Evolutionary conservation across 2,797 vertebrate genomes (phyloP), one percentile per base, ranked within the genome.

Genomic region (Orientallactaga sibirica): DNA sequence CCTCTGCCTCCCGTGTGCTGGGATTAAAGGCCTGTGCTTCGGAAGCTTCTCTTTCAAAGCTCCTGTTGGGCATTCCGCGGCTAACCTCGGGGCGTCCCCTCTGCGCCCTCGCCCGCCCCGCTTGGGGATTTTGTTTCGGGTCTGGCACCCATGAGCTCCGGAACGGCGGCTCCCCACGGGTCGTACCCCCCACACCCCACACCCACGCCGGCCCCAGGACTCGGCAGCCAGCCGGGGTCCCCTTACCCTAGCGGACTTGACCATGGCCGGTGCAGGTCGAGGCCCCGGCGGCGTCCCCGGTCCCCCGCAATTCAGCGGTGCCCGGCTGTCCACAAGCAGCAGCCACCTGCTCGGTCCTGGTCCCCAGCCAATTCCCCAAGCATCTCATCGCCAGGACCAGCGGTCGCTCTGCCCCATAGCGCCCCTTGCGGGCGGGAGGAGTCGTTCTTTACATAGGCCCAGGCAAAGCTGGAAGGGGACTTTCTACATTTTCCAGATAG

Each of bases 181-280:
- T 5, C 15, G 3, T 66, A 37, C 48, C 48, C 61, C 48, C 52
- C 15, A 62, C 24, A 62, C 66, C 62, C 29, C 76, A 7, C 12
- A 12, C 52, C 4, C 15, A 3, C 48, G 7, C 64, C 29, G n/a
- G 3, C 5, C 22, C 20, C 2, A 22, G 41, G 11, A 29, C 14
- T 33, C 2, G 22, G n/a, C 20, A 1, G 61, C 48, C 90, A 58
- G 58, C 78, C 2, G 7, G 0, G 43, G 3, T 64, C 55, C 64
- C 14, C 96, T 96, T 95, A 97, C 96, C 95, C 5, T 43, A 76
- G 75, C 55, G 22, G 10, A 75, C 41, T 11, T 2, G 19, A 79
- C 91, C 95, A 95, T 97, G 19, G 79, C 33, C n/a, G n/a, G 2
- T 14, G 37, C 22, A 1, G 9, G 71, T 22, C 64, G 12, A 16